Evolutionary conservation across 1,140 invertebrate species (phyloP).

Genomic region (Sinella curviseta): DNA sequence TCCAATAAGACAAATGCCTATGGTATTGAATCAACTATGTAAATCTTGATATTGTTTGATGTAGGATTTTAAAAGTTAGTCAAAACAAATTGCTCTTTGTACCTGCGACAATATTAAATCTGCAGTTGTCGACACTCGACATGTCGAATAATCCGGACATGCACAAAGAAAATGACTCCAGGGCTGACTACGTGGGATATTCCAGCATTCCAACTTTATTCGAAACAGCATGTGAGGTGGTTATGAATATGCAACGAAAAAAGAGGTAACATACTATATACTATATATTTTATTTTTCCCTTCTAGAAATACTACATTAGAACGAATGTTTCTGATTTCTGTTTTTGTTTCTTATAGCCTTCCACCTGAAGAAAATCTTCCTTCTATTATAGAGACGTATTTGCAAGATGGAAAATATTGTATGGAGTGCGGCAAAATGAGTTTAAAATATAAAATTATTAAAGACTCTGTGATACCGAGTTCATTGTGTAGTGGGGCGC

Average conservation of each 20-base stretch:
- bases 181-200: not conserved
- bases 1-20: too few relatives aligned
- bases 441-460: not conserved
- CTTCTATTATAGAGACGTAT: not conserved
- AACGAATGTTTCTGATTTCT: not conserved
- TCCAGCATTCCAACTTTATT: constrained; percentile 21
- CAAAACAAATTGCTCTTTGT: not conserved
- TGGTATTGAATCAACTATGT: not conserved
- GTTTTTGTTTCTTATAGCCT: not conserved
- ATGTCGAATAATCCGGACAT: constrained; percentile 7
- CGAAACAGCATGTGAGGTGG: not conserved
- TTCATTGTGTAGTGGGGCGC: not conserved
- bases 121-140: not conserved
- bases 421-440: not conserved
- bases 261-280: not conserved
- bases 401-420: not conserved
- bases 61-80: not conserved
- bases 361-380: not conserved
- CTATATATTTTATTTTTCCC: not conserved
- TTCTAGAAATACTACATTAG: not conserved
- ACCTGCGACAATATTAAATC: not conserved
- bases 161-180: not conserved
- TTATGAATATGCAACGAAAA: not conserved
- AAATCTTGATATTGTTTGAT: not conserved
- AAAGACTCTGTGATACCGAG: not conserved